phyloP scores from a whole-genome alignment of 1,140 invertebrate genomes.

The Brachionus sp. region DNA sequence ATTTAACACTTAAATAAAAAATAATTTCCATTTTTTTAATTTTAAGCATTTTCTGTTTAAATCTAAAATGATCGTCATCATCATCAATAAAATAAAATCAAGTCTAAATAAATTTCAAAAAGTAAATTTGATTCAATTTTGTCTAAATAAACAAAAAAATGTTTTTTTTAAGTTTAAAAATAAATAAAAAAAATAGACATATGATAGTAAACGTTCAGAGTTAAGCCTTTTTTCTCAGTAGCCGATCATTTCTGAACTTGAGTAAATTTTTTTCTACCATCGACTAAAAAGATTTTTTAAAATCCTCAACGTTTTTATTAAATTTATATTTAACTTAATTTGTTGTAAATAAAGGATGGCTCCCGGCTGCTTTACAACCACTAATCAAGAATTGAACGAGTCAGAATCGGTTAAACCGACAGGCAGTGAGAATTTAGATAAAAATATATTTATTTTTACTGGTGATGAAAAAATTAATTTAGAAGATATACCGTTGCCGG shows the following conservation, averaged over 20 bases:
- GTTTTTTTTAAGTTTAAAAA: neutral
- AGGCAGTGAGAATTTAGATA: constrained; percentile 17
- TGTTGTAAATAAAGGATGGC: neutral
- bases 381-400: constrained; percentile 2
- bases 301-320: neutral
- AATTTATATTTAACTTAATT: neutral
- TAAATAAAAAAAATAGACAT: neutral
- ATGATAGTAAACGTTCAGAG: neutral
- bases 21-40: neutral
- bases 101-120: neutral
- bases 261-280: neutral
- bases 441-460: constrained; percentile 23
- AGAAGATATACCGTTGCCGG: constrained; percentile 22
- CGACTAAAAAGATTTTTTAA: neutral
- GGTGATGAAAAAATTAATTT: constrained; percentile 42
- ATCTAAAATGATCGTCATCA: neutral
- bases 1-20: neutral
- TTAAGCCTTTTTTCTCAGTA: neutral
- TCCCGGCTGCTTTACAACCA: neutral
- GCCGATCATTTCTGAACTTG: neutral
- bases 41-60: neutral
- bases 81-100: neutral
- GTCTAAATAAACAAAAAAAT: no score
- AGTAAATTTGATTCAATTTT: neutral
- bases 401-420: neutral